These are phyloP conservation scores for Coregonus ussuriensis DNA, from an alignment of 2,797 vertebrate species.

Conservation along the genomic window DNA sequence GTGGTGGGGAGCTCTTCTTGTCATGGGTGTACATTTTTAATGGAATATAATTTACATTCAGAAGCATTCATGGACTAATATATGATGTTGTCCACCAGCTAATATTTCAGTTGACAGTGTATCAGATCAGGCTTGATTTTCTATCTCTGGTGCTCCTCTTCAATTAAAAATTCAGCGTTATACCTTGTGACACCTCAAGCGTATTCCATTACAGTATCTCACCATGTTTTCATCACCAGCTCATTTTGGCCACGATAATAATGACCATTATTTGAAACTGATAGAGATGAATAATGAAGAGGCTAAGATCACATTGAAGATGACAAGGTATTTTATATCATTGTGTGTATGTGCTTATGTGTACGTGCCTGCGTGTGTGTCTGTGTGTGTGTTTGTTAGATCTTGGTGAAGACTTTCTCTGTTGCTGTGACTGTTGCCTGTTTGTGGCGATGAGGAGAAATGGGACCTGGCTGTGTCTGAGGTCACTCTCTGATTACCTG, in stretches of 20 bases:
- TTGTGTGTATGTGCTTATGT: not conserved
- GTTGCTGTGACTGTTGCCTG: slow-evolving; percentile 41
- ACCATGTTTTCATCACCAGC: slow-evolving; percentile 45
- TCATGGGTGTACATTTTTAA: slow-evolving; percentile 72
- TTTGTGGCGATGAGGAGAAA: slow-evolving; percentile 66
- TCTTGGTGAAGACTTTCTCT: slow-evolving; percentile 70
- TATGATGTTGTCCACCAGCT: slow-evolving; percentile 64
- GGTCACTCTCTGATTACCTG: slow-evolving; percentile 75
- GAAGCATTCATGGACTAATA: slow-evolving; percentile 64
- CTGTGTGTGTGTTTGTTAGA: slow-evolving; percentile 11
- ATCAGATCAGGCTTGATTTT: slow-evolving; percentile 74
- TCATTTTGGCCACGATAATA: slow-evolving; percentile 44
- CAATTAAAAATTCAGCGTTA: slow-evolving; percentile 75
- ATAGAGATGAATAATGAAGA: slow-evolving; percentile 17
- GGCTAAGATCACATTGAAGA: not conserved
- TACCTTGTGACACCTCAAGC: slow-evolving; percentile 68
- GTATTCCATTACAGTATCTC: slow-evolving; percentile 69
- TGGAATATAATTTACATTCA: slow-evolving; percentile 76
- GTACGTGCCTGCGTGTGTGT: slow-evolving; percentile 1
- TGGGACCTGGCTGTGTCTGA: slow-evolving; percentile 68
- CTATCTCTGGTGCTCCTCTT: slow-evolving; percentile 63
- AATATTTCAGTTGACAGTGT: slow-evolving; percentile 69
- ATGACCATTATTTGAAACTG: slow-evolving; percentile 35
- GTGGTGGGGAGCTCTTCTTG: slow-evolving; percentile 22
- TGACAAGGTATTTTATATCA: slow-evolving; percentile 6